These are phyloP conservation scores for Oncorhynchus clarkii DNA, from an alignment of 2,113 vertebrate genomes.

Conservation along the genomic window DNA sequence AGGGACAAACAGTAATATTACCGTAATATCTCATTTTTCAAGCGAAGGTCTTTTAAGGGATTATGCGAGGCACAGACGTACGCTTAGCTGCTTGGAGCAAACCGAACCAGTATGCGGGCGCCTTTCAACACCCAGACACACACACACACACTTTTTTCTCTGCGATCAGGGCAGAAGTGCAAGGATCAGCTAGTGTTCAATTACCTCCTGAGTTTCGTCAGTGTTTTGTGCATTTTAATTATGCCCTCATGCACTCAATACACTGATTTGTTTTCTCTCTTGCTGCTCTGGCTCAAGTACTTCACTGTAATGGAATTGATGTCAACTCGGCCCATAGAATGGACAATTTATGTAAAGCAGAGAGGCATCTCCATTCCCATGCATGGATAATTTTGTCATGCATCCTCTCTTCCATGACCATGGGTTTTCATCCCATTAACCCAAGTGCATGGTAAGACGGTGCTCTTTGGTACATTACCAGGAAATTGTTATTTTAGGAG, in stretches of 20 bases:
- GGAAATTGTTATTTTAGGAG: no score
- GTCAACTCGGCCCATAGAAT: background rate
- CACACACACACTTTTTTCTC: background rate
- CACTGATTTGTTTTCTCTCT: slow-evolving; percentile 26
- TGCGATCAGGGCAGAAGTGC: slow-evolving; percentile 23
- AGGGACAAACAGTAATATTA: no score
- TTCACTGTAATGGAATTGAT: slow-evolving; percentile 13
- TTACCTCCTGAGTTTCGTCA: slow-evolving; percentile 27
- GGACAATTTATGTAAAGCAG: slow-evolving; percentile 16
- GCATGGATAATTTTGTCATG: background rate
- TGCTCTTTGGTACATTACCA: background rate
- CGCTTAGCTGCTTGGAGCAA: no score
- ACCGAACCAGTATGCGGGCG: no score
- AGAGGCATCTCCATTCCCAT: background rate
- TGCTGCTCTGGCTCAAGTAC: background rate
- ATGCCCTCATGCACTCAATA: slow-evolving; percentile 34
- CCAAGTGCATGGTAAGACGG: background rate
- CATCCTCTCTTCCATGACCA: background rate
- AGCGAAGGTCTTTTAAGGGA: no score
- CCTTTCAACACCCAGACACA: background rate
- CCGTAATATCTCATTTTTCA: no score
- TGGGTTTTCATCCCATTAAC: background rate
- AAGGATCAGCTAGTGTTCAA: slow-evolving; percentile 22
- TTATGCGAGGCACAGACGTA: no score
- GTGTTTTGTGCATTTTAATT: slow-evolving; percentile 40